These are phyloP conservation scores for Hyperoplus lanceolatus DNA, from an alignment of 2,797 vertebrate genomes.

Conservation along the genomic window DNA sequence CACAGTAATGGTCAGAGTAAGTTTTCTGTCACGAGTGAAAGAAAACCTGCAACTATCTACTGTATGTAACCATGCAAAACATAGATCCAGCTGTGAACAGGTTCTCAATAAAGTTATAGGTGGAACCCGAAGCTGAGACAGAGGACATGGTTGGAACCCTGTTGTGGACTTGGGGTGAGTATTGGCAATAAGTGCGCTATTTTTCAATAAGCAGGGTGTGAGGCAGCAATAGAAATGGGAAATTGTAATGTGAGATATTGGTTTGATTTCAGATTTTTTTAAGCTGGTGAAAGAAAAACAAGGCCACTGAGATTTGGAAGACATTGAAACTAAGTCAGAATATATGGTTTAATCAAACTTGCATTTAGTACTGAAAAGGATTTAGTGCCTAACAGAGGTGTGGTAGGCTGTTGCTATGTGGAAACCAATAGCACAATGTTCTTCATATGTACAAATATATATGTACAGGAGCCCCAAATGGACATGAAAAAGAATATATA, in stretches of 20 bases:
- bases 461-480: no score
- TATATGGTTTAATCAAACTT: neutral
- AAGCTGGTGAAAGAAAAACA: neutral
- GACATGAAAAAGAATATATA: no score
- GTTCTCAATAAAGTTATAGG: neutral
- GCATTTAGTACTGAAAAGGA: neutral
- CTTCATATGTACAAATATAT: neutral
- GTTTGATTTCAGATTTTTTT: conserved; percentile 12
- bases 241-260: neutral
- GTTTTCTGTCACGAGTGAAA: neutral
- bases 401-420: neutral
- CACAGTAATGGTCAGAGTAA: neutral
- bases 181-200: neutral
- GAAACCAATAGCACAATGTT: neutral
- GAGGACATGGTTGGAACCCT: neutral
- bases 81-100: neutral
- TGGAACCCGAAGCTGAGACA: neutral
- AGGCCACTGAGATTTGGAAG: neutral
- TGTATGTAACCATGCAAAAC: neutral
- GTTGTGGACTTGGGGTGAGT: neutral
- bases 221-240: neutral
- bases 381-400: neutral
- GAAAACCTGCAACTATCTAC: neutral
- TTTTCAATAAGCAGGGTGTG: neutral
- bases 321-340: neutral